A percentile compares a stretch with the other conserved stretches of the same genome.
These are phyloP conservation scores for Anneissia japonica DNA, from an alignment of 35 echinoderm and acorn worm species.

Conservation along the genomic window DNA sequence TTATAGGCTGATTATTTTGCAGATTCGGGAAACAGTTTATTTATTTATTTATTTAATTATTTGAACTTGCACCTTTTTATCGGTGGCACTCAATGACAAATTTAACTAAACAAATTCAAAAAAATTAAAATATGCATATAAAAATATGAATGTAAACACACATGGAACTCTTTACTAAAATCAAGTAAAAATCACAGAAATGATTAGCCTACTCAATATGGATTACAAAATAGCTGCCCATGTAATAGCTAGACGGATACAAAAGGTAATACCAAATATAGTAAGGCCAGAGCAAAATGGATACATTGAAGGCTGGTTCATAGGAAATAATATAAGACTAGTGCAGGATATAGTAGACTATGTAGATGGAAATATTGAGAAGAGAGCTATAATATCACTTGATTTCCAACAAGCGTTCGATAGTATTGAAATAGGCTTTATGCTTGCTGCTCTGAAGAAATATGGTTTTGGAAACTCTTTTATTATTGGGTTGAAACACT, in stretches of 20 bases:
- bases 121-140: no score
- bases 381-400: constrained; percentile 14
- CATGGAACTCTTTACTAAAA: no score
- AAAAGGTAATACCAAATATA: constrained; percentile 29
- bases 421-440: constrained; percentile 29
- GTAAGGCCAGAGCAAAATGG: constrained; percentile 48
- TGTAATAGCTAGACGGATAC: constrained; percentile 11
- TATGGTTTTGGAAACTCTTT: constrained; percentile 41
- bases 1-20: no score
- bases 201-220: constrained; percentile 23
- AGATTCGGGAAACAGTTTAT: no score
- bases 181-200: no score
- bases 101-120: no score
- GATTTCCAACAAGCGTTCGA: constrained; percentile 53
- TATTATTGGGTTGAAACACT: constrained; percentile 27
- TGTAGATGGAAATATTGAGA: background rate
- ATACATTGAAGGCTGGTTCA: constrained; percentile 45
- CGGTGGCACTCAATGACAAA: no score
- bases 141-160: no score
- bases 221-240: constrained; percentile 43
- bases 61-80: no score
- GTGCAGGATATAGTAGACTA: constrained; percentile 13
- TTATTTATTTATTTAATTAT: no score
- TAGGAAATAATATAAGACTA: constrained; percentile 35
- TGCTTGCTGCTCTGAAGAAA: constrained; percentile 8